These are phyloP conservation scores for Drosophila engyochracea DNA, from an alignment of 2,888 invertebrate genomes.

Conservation along the genomic window DNA sequence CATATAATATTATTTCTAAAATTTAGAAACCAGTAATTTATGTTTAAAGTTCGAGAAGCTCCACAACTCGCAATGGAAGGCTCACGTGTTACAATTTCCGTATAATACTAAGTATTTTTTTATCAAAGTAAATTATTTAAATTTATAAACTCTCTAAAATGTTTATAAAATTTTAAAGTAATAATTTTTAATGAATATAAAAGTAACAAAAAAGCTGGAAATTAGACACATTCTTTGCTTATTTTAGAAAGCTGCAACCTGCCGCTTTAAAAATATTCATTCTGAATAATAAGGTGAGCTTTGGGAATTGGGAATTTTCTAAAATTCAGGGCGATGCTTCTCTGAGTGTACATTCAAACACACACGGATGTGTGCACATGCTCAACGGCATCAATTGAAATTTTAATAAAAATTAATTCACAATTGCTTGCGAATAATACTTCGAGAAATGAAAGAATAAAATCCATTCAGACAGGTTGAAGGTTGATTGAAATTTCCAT, in stretches of 20 bases:
- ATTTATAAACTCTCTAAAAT: not conserved
- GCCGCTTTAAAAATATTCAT: not conserved
- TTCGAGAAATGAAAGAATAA: not conserved
- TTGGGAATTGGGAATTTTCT: not conserved
- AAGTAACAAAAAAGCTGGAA: not conserved
- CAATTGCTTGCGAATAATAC: slow-evolving; percentile 1
- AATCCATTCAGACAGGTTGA: not conserved
- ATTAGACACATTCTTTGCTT: not conserved
- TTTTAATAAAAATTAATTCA: slow-evolving; percentile 3
- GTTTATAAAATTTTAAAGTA: not conserved
- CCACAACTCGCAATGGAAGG: too few relatives aligned
- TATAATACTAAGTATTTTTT: too few relatives aligned
- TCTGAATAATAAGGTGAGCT: not conserved
- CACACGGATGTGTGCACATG: not conserved
- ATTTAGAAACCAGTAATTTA: not conserved
- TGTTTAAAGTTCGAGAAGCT: not conserved
- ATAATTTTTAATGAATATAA: not conserved
- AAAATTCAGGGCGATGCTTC: not conserved
- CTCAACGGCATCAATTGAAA: not conserved
- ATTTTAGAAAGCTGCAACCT: not conserved
- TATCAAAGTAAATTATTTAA: not conserved
- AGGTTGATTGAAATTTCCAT: not conserved
- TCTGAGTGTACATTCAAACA: not conserved
- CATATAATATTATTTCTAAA: not conserved
- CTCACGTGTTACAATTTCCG: too few relatives aligned